These are phyloP conservation scores for Himalopsyche japonica DNA, from an alignment of 2,888 invertebrate genomes.

Conservation along the genomic window DNA sequence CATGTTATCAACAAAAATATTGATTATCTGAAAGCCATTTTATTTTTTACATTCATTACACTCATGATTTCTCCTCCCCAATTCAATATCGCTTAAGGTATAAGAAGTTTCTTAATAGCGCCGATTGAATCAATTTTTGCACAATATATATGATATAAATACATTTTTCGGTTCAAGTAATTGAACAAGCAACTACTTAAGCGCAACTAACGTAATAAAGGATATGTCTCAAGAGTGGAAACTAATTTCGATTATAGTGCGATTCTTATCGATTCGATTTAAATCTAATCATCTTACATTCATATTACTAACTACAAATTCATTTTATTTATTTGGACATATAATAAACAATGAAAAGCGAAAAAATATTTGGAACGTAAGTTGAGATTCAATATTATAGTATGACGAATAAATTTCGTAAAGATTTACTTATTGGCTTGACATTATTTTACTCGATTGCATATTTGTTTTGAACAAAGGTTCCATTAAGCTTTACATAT, in stretches of 20 bases:
- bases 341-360: background rate
- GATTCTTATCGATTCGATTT: no score
- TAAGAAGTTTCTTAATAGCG: background rate
- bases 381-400: no score
- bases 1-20: background rate
- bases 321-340: background rate
- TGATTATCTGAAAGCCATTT: no score
- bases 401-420: no score
- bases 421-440: no score
- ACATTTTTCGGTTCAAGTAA: background rate
- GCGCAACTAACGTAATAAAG: background rate
- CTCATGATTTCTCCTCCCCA: background rate
- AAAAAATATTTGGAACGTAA: no score
- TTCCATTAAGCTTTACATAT: no score
- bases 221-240: background rate
- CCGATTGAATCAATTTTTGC: background rate
- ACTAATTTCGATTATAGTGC: no score
- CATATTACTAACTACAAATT: background rate
- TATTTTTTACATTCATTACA: no score
- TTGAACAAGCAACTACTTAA: background rate
- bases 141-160: background rate
- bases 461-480: no score
- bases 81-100: background rate
- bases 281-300: background rate
- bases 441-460: no score